These are phyloP conservation scores for Pinna nobilis DNA, from an alignment of 1,140 invertebrate species.

Conservation along the genomic window DNA sequence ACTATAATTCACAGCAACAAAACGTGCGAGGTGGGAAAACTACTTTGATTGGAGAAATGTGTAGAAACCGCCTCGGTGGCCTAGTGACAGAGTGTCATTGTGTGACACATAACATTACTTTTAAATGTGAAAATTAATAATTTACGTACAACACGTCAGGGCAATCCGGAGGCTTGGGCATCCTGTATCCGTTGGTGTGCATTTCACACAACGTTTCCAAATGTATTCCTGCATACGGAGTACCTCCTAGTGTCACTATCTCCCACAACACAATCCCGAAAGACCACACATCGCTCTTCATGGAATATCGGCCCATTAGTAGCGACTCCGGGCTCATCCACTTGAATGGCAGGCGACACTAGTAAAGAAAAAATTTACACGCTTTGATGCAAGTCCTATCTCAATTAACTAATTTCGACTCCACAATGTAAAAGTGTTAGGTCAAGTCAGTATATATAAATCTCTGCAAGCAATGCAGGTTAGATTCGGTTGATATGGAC, in stretches of 20 bases:
- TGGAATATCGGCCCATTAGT: conserved; percentile 54
- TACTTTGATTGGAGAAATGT: too few species aligned
- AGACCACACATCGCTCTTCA: conserved; percentile 67
- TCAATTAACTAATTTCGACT: too few species aligned
- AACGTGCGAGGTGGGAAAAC: too few species aligned
- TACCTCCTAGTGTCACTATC: conserved; percentile 57
- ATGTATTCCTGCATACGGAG: conserved; percentile 49
- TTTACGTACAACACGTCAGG: background rate
- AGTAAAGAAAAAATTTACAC: background rate
- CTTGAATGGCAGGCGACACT: conserved; percentile 61
- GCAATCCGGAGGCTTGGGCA: background rate
- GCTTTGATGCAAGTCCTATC: background rate
- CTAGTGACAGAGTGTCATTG: background rate
- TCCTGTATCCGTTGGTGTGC: background rate
- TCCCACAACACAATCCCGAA: conserved; percentile 66
- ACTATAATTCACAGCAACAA: too few species aligned
- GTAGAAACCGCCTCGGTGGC: background rate
- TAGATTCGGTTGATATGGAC: too few species aligned
- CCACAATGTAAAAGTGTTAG: too few species aligned
- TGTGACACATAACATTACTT: background rate
- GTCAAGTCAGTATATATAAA: too few species aligned
- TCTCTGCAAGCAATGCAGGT: too few species aligned
- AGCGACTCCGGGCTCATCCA: conserved; percentile 66
- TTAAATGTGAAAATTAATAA: background rate
- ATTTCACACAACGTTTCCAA: conserved; percentile 11